Conservation (phyloP, 2,888 invertebrate genomes). For the Cabera pusaria region DNA sequence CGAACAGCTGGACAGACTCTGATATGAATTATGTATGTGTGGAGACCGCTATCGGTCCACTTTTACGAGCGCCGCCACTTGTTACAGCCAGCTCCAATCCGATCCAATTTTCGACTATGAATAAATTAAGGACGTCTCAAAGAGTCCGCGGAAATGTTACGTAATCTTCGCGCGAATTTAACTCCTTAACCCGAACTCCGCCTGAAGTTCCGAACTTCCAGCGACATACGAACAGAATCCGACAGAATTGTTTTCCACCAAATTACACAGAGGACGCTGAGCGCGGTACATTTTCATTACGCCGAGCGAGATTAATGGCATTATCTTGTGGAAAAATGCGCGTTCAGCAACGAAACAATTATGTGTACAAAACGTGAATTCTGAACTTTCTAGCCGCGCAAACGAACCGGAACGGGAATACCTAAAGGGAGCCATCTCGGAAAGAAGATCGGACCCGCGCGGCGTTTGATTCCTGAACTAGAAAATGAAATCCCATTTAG, state of each 20-base stretch:
- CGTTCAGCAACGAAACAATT: conserved; percentile 62
- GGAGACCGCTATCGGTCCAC: conserved; percentile 33
- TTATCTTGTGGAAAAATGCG: conserved; percentile 72
- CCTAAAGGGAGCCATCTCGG: conserved; percentile 49
- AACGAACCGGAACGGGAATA: conserved; percentile 57
- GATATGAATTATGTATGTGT: conserved; percentile 57
- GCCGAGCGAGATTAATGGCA: conserved; percentile 63
- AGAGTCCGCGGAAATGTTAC: conserved; percentile 31
- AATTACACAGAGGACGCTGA: conserved; percentile 47
- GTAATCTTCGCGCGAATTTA: conserved; percentile 43
- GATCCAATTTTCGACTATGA: conserved; percentile 59
- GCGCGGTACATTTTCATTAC: conserved; percentile 68
- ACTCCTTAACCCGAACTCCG: conserved; percentile 49
- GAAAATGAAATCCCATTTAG: conserved; percentile 78
- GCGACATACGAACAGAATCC: conserved; percentile 47
- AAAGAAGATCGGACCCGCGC: conserved; percentile 52
- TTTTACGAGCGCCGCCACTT: conserved; percentile 41
- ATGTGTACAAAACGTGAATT: conserved; percentile 46
- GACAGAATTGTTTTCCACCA: conserved; percentile 52
- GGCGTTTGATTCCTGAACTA: conserved; percentile 75
- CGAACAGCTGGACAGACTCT: conserved; percentile 44
- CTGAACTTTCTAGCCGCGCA: conserved; percentile 39
- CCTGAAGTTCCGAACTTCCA: conserved; percentile 40
- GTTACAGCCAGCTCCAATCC: conserved; percentile 39
- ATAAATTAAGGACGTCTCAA: conserved; percentile 50